Base-by-base conservation (phyloP, 2,888 invertebrate genomes). In the Corythucha ciliata region DNA sequence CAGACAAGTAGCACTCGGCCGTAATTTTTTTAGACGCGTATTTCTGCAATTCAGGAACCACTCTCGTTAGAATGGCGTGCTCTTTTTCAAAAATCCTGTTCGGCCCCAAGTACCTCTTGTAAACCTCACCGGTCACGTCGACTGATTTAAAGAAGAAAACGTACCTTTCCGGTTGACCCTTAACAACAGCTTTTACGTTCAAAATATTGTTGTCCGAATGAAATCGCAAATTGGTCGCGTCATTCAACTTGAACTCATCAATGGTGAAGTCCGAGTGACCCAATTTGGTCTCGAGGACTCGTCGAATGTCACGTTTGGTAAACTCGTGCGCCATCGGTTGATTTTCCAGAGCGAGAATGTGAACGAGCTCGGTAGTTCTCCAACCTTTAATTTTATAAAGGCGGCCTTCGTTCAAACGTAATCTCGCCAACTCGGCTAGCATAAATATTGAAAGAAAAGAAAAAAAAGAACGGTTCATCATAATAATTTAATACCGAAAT, bases 131-230 rank as follows among this genome's bases (percentile, higher is more conserved):
- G 27, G 48, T 48, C 8, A 26, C 34, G 2, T 52, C 39, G 2
- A 37, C 46, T 2, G 45, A 46, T 49, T 57, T 57, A 26, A 57
- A 49, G 44, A 57, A 57, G 25, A 57, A 57, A 6, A 24, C 34
- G 41, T 36, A 47, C 8, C 49, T 37, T n/a, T 52, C 45, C 3
- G 20, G 34, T n/a, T 49, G 36, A 20, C 37, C 53, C 10, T 27
- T 29, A 12, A 47, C 29, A 34, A 46, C 53, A 4, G 49, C 54
- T 7, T 26, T 26, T 27, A 57, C 52, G 34, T 45, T 52, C 29
- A 57, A 45, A 27, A 21, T 39, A 20, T 49, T 50, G 27, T 57
- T 52, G 36, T 33, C 42, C 6, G 51, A 52, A 44, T 57, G 54
- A 16, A 54, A 54, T 2, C 57, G 54, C 26, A 54, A n/a, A 25